phyloP scores from a whole-genome alignment of 1,140 invertebrate genomes.

The Vanessa tameamea region DNA sequence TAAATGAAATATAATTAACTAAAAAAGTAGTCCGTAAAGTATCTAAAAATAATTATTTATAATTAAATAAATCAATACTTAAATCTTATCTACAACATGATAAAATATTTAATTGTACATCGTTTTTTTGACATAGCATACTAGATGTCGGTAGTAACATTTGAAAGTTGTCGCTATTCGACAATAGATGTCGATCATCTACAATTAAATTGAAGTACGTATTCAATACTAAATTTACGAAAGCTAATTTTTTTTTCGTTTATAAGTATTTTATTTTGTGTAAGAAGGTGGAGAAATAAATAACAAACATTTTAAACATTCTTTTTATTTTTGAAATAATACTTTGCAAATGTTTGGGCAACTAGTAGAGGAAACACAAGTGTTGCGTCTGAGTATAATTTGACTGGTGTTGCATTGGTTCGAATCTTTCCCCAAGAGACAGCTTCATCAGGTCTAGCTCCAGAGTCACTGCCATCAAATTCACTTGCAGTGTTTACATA shows the following conservation, averaged over 20 bases:
- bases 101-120: not conserved
- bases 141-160: not conserved
- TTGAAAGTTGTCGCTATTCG: constrained; percentile 8
- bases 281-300: not conserved
- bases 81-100: not conserved
- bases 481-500: constrained; percentile 98
- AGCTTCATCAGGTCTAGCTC: constrained; percentile 98
- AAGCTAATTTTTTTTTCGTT: too few species aligned
- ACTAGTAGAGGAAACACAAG: constrained; percentile 97
- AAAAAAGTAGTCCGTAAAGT: too few species aligned
- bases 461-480: constrained; percentile 99
- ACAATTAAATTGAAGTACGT: too few species aligned
- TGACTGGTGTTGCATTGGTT: constrained; percentile 93
- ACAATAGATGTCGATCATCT: constrained; percentile 35
- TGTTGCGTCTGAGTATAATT: constrained; percentile 97
- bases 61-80: too few species aligned
- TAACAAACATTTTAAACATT: constrained; percentile 65
- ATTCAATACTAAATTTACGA: too few species aligned
- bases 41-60: too few species aligned
- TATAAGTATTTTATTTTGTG: too few species aligned
- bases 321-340: constrained; percentile 77
- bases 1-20: not conserved
- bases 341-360: constrained; percentile 95
- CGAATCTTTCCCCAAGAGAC: constrained; percentile 99
- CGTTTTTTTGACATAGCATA: not conserved